Conservation (phyloP, 2,113 vertebrate genomes). For the Sebastes schlegelii region DNA sequence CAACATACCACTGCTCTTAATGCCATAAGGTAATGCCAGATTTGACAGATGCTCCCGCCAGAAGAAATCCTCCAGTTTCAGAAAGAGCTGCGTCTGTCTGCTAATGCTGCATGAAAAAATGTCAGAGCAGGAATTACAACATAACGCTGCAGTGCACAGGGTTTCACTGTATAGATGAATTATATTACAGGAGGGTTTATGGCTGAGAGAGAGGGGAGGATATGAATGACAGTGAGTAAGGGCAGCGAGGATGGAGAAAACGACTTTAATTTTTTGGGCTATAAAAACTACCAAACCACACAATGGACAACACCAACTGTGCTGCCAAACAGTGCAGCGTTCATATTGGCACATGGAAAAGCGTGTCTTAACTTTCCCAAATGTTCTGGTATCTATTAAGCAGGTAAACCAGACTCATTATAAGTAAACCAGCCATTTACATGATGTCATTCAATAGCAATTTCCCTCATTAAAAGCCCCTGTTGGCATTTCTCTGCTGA, state of each 20-base stretch:
- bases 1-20: conserved; percentile 91
- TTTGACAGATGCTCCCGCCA: conserved; percentile 87
- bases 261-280: neutral
- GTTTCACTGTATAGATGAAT: conserved; percentile 31
- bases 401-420: conserved; percentile 56
- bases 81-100: conserved; percentile 84
- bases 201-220: conserved; percentile 7
- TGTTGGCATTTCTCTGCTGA: conserved; percentile 27
- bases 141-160: conserved; percentile 1
- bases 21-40: conserved; percentile 90
- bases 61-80: conserved; percentile 92
- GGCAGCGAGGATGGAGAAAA: conserved; percentile 18
- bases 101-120: conserved; percentile 73
- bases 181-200: conserved; percentile 32
- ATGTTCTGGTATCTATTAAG: conserved; percentile 58
- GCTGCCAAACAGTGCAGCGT: conserved; percentile 34
- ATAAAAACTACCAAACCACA: conserved; percentile 32
- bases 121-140: conserved; percentile 43
- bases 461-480: conserved; percentile 58
- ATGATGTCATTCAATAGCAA: conserved; percentile 58
- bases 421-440: conserved; percentile 40
- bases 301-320: conserved; percentile 55
- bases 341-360: conserved; percentile 37
- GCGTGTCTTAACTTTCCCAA: conserved; percentile 24
- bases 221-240: conserved; percentile 15